Evolutionary conservation across 2,113 vertebrate species (phyloP).

Genomic region (Upupa epops): DNA sequence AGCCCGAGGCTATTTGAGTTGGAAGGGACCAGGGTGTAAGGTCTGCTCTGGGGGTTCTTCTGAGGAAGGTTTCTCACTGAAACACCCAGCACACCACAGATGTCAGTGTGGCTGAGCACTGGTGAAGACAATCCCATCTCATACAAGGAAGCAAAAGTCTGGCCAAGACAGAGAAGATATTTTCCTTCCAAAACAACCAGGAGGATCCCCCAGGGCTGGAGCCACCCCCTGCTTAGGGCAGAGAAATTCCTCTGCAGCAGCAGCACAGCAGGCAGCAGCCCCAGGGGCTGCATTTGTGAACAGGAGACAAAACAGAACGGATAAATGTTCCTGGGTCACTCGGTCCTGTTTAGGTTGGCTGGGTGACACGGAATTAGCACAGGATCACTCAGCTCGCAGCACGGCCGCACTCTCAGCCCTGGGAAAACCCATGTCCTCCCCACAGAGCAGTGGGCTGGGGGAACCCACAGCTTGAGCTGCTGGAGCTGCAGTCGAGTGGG

Average conservation of each 20-base stretch:
- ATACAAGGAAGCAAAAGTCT: neutral
- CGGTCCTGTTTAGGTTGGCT: slow-evolving; percentile 54
- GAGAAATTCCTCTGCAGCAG: neutral
- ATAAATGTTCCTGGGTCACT: neutral
- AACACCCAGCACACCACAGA: neutral
- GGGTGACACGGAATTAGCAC: neutral
- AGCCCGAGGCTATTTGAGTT: fast-evolving
- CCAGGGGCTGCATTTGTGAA: neutral
- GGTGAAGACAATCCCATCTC: neutral
- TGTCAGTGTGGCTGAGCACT: neutral
- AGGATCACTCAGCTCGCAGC: neutral
- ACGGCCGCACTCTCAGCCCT: neutral
- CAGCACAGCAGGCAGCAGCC: neutral
- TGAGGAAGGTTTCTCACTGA: neutral
- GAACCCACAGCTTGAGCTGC: fast-evolving
- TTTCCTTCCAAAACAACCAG: neutral
- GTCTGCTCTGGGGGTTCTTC: neutral
- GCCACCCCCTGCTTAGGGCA: neutral
- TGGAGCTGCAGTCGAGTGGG: too few relatives aligned
- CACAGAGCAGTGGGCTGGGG: neutral
- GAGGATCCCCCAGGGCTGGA: neutral
- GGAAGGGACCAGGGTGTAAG: neutral
- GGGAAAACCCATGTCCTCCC: neutral
- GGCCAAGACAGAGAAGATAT: neutral
- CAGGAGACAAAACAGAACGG: neutral